Evolutionary conservation across 1,140 invertebrate genomes (phyloP), one percentile per base, ranked within the genome.

Genomic region (Drosophila bipectinata): DNA sequence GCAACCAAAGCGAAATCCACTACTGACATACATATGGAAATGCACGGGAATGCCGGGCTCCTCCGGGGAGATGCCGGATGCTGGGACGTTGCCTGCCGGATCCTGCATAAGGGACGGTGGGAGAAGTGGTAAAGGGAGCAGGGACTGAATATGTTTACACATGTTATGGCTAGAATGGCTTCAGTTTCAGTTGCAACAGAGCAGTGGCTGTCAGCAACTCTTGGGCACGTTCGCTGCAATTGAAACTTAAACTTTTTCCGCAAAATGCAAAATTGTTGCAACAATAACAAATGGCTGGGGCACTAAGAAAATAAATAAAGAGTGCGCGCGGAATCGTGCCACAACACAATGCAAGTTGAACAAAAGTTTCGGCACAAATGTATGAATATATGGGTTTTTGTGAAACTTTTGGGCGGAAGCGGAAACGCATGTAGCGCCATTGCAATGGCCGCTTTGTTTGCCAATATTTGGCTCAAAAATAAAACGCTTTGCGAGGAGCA

Each of bases 351-450:
- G 78, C 47, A 67, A 87, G 69, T 85, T 78, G 72, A 85, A 85
- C 82, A 85, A 85, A 85, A 85, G 82, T 85, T 85, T 66, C 34
- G 32, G 4, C 24, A 24, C 60, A 52, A 73, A 60, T 67, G 71
- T 51, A 60, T 68, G 63, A 48, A 47, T 74, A 45, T 58, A 58
- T 75, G 44, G 30, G 49, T 73, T 73, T 68, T 75, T 76, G 58
- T 47, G 44, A 21, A 39, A 47, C 44, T 47, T 47, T 47, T 21
- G 18, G 18, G 34, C 77, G 82, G 82, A 85, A 87, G 21, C 82
- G 78, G 82, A 85, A 85, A 74, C 82, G 83, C 82, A 76, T 82
- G 64, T 82, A 78, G 78, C 64, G 74, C 69, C 74, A 77, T 75
- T 48, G 68, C 79, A 79, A 82, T 77, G 74, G 75, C 58, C 48